A percentile compares a stretch with the other conserved stretches of the same genome.
Conservation (phyloP, 2,888 invertebrate species). For the Dryomyza anilis region DNA sequence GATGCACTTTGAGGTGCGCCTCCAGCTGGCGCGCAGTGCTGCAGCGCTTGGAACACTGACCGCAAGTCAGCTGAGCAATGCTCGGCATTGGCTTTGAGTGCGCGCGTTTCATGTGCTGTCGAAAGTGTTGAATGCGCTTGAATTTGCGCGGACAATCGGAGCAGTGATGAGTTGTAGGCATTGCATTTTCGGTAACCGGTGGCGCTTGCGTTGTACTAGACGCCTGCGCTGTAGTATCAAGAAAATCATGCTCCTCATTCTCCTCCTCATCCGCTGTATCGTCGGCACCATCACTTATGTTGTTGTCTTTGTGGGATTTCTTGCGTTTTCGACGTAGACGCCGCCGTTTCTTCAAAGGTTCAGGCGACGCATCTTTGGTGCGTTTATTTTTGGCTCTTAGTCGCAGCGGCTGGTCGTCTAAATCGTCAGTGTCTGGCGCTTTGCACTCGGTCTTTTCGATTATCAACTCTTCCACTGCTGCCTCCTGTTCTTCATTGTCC, state of each 20-base stretch:
- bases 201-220: too few relatives aligned
- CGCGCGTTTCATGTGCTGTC: slow-evolving; percentile 39
- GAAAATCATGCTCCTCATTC: neutral
- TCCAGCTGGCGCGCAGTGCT: slow-evolving; percentile 33
- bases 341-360: slow-evolving; percentile 19
- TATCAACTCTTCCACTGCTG: too few relatives aligned
- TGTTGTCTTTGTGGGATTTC: neutral
- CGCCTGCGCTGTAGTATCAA: neutral
- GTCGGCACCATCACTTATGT: neutral
- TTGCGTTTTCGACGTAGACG: slow-evolving; percentile 1
- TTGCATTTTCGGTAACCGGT: too few relatives aligned
- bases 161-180: slow-evolving; percentile 22
- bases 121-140: slow-evolving; percentile 29
- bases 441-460: too few relatives aligned
- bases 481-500: slow-evolving; percentile 1
- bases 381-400: neutral
- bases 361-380: neutral
- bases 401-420: neutral
- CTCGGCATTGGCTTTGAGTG: slow-evolving; percentile 27
- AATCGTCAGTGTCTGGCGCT: neutral
- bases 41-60: slow-evolving; percentile 34
- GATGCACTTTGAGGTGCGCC: slow-evolving; percentile 35
- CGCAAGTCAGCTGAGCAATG: slow-evolving; percentile 26
- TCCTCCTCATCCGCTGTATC: neutral
- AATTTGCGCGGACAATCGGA: slow-evolving; percentile 28